A percentile compares a stretch with the other conserved stretches of the same genome.
Conservation (phyloP, 2,888 invertebrate species). For the Folsomia candida region DNA sequence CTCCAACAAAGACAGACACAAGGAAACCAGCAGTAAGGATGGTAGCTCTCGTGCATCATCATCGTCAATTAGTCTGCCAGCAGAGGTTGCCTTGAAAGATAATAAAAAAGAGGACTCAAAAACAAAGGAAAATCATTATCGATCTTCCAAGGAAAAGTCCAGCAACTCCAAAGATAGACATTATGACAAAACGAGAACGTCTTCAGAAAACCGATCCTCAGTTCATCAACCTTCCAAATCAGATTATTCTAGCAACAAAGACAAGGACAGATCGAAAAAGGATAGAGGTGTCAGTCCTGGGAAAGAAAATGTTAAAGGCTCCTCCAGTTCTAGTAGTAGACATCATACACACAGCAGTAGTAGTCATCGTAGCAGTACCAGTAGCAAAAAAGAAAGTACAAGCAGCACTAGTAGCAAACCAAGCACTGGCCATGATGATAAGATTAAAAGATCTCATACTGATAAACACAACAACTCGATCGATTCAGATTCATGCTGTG, state of each 20-base stretch:
- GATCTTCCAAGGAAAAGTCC: slow-evolving; percentile 33
- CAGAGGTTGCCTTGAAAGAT: slow-evolving; percentile 7
- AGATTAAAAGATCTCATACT: background rate
- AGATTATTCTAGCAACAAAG: slow-evolving; percentile 27
- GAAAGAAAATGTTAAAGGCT: slow-evolving; percentile 12
- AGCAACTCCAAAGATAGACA: slow-evolving; percentile 13
- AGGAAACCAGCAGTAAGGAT: slow-evolving; percentile 31
- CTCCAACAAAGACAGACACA: slow-evolving; percentile 38
- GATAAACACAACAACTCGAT: slow-evolving; percentile 5
- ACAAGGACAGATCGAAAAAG: slow-evolving; percentile 45
- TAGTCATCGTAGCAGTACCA: slow-evolving; percentile 21
- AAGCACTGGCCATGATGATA: slow-evolving; percentile 47
- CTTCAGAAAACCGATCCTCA: slow-evolving; percentile 43
- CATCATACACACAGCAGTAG: slow-evolving; percentile 23
- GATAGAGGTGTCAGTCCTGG: slow-evolving; percentile 32
- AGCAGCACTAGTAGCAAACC: slow-evolving; percentile 52
- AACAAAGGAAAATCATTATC: slow-evolving; percentile 29
- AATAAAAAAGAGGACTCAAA: slow-evolving; percentile 45
- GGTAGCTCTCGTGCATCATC: background rate
- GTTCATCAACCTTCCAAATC: slow-evolving; percentile 36
- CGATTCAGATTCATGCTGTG: slow-evolving; percentile 4
- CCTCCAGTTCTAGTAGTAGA: slow-evolving; percentile 1
- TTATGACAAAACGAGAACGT: slow-evolving; percentile 24
- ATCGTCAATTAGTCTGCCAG: too few species aligned
- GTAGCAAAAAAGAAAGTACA: slow-evolving; percentile 53